Conservation (phyloP, 2,888 invertebrate genomes). For the Lysandra bellargus region DNA sequence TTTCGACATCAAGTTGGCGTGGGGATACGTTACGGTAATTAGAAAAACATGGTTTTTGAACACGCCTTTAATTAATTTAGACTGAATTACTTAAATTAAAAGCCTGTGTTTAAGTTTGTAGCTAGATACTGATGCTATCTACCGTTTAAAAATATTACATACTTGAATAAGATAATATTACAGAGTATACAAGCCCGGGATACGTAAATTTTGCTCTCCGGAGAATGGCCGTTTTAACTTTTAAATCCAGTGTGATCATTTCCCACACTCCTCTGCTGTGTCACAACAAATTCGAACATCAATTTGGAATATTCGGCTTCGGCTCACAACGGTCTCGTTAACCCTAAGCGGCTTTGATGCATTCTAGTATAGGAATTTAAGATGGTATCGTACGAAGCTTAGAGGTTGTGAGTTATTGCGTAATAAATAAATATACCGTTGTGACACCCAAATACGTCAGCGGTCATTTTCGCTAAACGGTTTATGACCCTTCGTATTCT, state of each 20-base stretch:
- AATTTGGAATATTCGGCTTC: constrained; percentile 62
- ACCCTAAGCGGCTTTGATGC: constrained; percentile 66
- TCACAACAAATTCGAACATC: constrained; percentile 56
- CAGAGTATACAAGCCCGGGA: too few species aligned
- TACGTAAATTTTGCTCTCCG: too few species aligned
- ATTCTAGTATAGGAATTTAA: constrained; percentile 64
- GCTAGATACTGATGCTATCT: too few species aligned
- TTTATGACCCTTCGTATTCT: constrained; percentile 32
- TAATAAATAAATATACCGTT: constrained; percentile 75
- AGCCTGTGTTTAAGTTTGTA: too few species aligned
- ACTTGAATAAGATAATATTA: too few species aligned
- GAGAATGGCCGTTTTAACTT: too few species aligned
- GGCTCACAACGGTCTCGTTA: constrained; percentile 66
- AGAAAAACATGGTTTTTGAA: too few species aligned
- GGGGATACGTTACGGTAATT: too few species aligned
- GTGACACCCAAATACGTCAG: constrained; percentile 72
- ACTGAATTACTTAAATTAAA: too few species aligned
- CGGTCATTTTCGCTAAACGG: constrained; percentile 50
- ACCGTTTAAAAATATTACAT: too few species aligned
- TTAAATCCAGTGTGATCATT: background rate
- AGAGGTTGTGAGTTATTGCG: constrained; percentile 74
- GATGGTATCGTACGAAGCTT: constrained; percentile 63
- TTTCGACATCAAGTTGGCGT: too few species aligned
- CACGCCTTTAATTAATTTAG: too few species aligned
- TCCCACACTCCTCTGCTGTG: background rate